A percentile compares a stretch with the other conserved stretches of the same genome.
Evolutionary conservation across 2,113 vertebrate genomes (phyloP).

Genomic region (Macquaria ambigua): DNA sequence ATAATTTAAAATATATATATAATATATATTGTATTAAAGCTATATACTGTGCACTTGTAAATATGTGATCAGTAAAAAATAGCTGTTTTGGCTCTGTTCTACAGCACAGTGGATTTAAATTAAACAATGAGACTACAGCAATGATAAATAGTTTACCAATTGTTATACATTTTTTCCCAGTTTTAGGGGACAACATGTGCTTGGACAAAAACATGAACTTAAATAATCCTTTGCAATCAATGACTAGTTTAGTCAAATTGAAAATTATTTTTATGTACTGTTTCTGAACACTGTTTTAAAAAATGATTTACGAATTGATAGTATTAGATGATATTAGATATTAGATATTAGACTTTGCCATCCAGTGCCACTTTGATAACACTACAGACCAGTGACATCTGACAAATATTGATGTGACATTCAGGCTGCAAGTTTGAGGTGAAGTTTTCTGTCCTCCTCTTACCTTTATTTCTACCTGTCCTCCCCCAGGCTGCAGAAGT

Average conservation of each 20-base stretch:
- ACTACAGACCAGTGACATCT: conserved; percentile 20
- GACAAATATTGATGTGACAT: conserved; percentile 23
- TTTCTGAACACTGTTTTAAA: background rate
- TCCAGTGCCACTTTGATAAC: conserved; percentile 7
- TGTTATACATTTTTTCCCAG: background rate
- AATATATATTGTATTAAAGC: background rate
- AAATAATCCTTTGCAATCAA: background rate
- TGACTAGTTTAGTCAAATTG: background rate
- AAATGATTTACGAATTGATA: background rate
- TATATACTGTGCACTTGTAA: background rate
- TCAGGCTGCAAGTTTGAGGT: conserved; percentile 26
- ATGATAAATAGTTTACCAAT: background rate
- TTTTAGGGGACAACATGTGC: background rate
- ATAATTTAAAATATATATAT: background rate
- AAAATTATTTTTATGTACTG: background rate
- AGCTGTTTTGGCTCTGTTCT: background rate
- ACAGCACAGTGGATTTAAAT: background rate
- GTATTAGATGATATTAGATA: background rate
- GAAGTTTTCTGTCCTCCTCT: conserved; percentile 62
- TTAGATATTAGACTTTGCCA: conserved; percentile 2
- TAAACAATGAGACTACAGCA: background rate
- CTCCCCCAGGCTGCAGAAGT: conserved; percentile 56
- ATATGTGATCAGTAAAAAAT: background rate
- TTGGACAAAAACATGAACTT: background rate
- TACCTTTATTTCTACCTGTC: conserved; percentile 75